These are phyloP conservation scores for Nymphalis urticae DNA, from an alignment of 2,888 invertebrate genomes.

Conservation along the genomic window DNA sequence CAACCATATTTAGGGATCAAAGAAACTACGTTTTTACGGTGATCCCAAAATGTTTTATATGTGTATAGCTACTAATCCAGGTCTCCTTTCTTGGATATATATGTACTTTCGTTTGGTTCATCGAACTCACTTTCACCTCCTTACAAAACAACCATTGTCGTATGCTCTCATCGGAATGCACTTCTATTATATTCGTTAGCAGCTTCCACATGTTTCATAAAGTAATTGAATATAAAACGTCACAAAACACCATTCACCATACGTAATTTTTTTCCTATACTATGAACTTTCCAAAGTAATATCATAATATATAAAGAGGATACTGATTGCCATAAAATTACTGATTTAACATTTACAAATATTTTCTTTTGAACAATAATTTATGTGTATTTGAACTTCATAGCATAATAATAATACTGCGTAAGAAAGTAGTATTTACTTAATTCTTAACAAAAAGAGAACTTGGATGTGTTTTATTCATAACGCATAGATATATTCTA, in stretches of 20 bases:
- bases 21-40: not conserved
- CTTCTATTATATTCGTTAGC: slow-evolving; percentile 70
- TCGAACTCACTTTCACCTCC: slow-evolving; percentile 79
- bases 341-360: too few species aligned
- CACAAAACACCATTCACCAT: slow-evolving; percentile 11
- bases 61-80: slow-evolving; percentile 22
- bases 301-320: too few species aligned
- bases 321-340: too few species aligned
- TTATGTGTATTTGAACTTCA: not conserved
- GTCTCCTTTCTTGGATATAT: slow-evolving; percentile 39
- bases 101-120: slow-evolving; percentile 78
- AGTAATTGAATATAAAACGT: slow-evolving; percentile 47
- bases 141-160: slow-evolving; percentile 61
- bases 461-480: not conserved
- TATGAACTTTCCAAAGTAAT: too few species aligned
- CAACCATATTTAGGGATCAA: too few species aligned
- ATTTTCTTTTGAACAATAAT: too few species aligned
- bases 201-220: slow-evolving; percentile 57
- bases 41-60: not conserved
- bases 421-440: not conserved
- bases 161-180: slow-evolving; percentile 73
- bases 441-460: not conserved
- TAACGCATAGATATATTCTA: not conserved
- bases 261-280: too few species aligned
- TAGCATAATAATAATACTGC: not conserved